Evolutionary conservation across 2,113 vertebrate species (phyloP), one percentile per base, ranked within the genome.

Genomic region (Naja naja): DNA sequence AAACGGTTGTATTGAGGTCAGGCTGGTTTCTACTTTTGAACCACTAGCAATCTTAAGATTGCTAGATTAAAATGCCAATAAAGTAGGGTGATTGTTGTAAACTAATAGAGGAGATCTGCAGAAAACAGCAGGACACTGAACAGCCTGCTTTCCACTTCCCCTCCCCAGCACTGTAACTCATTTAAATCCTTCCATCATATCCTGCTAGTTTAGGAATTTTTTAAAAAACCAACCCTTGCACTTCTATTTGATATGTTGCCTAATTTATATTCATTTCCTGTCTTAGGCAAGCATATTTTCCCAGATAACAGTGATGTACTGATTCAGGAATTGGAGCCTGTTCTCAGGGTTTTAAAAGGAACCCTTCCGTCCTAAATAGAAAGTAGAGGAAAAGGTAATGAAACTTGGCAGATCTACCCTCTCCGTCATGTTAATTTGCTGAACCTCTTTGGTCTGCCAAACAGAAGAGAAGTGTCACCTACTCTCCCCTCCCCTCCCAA

Each of bases 381-480:
- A 85, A 6, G 20, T 85, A 14, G 45, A 39, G 39, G 89, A 85
- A 87, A 56, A 53, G n/a, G 90, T 49, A n/a, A 74, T 52, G 45
- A 85, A 86, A 87, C 45, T 91, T 88, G 45, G 87, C 86, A 91
- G 30, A 58, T 43, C 55, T 12, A 12, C 49, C 1, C 8, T 4
- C 45, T 20, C 60, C 47, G 54, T 64, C 27, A 34, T 92, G 90
- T 64, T 92, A 93, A 94, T 90, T 87, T 94, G 85, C 58, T n/a
- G 86, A 93, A 69, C 49, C 92, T 91, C 91, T 86, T 89, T 90
- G 90, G 89, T 93, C 91, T 94, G 95, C 92, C 92, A 94, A 95
- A 94, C 85, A 85, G 87, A 93, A n/a, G 93, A 85, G 86, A 69
- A 92, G 90, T 90, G 54, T 64, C 87, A 52, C 85, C 90, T 90